Evolutionary conservation across 2,888 invertebrate species (phyloP).

Genomic region (Acanthoscelides obtectus): DNA sequence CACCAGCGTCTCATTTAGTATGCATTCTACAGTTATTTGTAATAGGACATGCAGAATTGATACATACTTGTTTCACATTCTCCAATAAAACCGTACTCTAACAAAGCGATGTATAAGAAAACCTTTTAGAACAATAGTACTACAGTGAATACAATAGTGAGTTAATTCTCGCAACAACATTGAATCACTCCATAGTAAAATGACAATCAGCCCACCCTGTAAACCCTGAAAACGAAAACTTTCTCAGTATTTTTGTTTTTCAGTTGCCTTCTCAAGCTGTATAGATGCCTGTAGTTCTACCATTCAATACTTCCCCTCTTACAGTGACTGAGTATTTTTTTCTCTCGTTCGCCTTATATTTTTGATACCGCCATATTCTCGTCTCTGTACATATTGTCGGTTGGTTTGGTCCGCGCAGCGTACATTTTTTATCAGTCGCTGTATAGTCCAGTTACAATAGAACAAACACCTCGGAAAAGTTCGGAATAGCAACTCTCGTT

Average conservation of each 20-base stretch:
- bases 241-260: constrained; percentile 21
- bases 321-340: neutral
- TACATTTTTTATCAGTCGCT: neutral
- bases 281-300: constrained; percentile 38
- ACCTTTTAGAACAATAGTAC: too few species aligned
- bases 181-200: neutral
- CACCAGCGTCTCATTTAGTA: too few species aligned
- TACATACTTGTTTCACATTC: too few species aligned
- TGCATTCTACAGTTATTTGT: too few species aligned
- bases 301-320: constrained; percentile 3
- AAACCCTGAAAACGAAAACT: constrained; percentile 10
- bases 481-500: too few species aligned
- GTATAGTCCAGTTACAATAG: neutral
- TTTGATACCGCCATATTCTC: neutral
- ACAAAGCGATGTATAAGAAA: too few species aligned
- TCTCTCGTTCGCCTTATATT: neutral
- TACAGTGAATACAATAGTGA: neutral
- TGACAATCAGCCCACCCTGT: neutral
- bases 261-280: constrained; percentile 35
- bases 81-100: too few species aligned
- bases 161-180: neutral
- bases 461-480: neutral
- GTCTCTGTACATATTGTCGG: neutral
- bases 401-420: neutral
- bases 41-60: too few species aligned